Evolutionary conservation across 2,888 invertebrate genomes (phyloP), one percentile per base, ranked within the genome.

Genomic region (Sarcophaga caerulescens): DNA sequence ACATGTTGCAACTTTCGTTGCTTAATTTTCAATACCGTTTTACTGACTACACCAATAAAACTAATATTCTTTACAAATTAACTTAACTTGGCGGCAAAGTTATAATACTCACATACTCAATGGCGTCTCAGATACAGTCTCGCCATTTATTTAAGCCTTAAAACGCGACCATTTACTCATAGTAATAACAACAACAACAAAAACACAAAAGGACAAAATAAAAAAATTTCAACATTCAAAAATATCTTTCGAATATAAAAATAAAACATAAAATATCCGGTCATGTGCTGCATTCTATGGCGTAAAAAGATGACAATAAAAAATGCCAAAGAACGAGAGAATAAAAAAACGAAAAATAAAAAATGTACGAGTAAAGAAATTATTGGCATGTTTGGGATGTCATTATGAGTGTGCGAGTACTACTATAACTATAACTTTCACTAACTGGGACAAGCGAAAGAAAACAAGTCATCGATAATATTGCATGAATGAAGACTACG

Each of bases 31-130:
- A 35, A 35, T 35, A 10, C n/a, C 0, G 8, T 60, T 60, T 19
- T 8, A 6, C 5, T 60, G 21, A 19, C 60, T 21, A 19, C 17
- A 66, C 25, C 57, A 57, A 4, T 19, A 47, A 57, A 57, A 70
- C 23, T 10, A 62, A 78, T 21, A 52, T 47, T 60, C 75, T 73
- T 60, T 63, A 47, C 70, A 86, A 86, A 86, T 81, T 86, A 81
- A 86, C 85, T 86, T 86, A 83, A 83, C 65, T 81, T 78, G 86
- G 83, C 83, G 86, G 86, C 83, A 84, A 86, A 86, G 78, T 86
- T 86, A 59, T 81, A 81, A 79, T 81, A 84, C 68, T 71, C 74
- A 70, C 77, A 79, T 81, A 84, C 68, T 71, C 74, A 78, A 14
- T 47, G 57, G 47, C 78, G 76, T 80, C 73, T 86, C 77, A 85